Base-by-base conservation (phyloP, 2,113 vertebrate genomes). In the Passer montanus region DNA sequence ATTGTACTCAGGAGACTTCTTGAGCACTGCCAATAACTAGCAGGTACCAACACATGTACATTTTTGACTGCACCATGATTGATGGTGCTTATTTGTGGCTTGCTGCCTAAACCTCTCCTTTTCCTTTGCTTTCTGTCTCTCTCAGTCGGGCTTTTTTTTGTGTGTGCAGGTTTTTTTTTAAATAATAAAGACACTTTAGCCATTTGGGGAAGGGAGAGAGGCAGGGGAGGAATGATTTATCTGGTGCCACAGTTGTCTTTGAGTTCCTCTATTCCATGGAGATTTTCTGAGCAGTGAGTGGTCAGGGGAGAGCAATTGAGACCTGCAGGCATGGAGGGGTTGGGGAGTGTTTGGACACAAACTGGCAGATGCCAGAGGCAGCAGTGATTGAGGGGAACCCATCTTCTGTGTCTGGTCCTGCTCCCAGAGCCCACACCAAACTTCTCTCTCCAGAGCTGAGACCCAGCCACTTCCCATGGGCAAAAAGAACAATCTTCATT, bases 61-160 rank as follows among this genome's bases (percentile, higher is more conserved):
- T 96, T 97, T 97, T 98, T 98, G 99, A 98, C 98, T 98, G 97
- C 98, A 70, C 94, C 93, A 97, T 99, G 98, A 99, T 99, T 99
- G 98, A 99, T 99, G 98, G 98, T 97, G 97, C 98, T 98, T 99
- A 99, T 99, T 99, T 99, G 98, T 98, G 98, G 98, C 98, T 98
- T 98, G 87, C 89, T 96, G 96, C 95, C 98, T 97, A 97, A 98
- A 98, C 97, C 97, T 97, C 95, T 97, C 96, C 95, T 88, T 94
- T 97, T 82, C 67, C 91, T 95, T 96, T 91, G 91, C 93, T 94
- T 94, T 96, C 66, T 94, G 74, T 95, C 87, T 90, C 58, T 69
- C 92, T 96, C 35, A 4, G 30, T 37, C 8, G 0, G 7, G 30
- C 15, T 83, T 55, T 56, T 87, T 87, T 37, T 31, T 4, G 4